Base-by-base conservation (phyloP, 2,797 vertebrate species). In the Mormyrus proboscirostris region DNA sequence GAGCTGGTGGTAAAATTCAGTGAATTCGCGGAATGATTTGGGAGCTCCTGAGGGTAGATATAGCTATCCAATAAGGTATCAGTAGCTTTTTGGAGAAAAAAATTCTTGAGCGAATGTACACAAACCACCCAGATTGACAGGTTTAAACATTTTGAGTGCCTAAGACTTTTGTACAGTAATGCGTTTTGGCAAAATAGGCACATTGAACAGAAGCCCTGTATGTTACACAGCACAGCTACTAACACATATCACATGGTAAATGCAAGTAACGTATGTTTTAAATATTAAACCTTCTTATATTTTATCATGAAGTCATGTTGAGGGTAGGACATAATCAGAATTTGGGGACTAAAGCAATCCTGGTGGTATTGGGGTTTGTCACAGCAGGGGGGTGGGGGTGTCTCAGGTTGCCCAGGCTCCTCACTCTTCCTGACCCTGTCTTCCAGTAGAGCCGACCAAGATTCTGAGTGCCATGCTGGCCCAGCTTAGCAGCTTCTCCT, bases 391-490 rank as follows among this genome's bases (percentile, higher is more conserved):
- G 69, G 33, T 41, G 14, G 33, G 29, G 33, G 44, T 82, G 59
- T 89, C 9, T 88, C 57, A 85, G 89, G 33, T 90, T 59, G 92
- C 10, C n/a, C 7, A 4, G 2, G n/a, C 14, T 2, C 14, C 16
- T 2, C 14, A n/a, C 49, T 49, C 55, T 89, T 69, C 69, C 92
- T 89, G 93, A 89, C 83, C 59, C 87, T 90, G 10, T 94, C 73
- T 90, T 96, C 92, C 96, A 98, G 97, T 96, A 97, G 96, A 97
- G 93, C 93, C 94, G 91, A 93, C 96, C 85, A 97, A 98, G 97
- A 95, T 98, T 95, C 95, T 98, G 96, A 98, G 95, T 90, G 94
- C 96, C 90, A 96, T 97, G 94, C 97, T 97, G 41, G 41, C 19
- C 41, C 92, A 94, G 97, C 93, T 97, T 96, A 91, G 93, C 97